These are phyloP conservation scores for Pachyramphus minor DNA, from an alignment of 2,113 vertebrate genomes.

Conservation along the genomic window DNA sequence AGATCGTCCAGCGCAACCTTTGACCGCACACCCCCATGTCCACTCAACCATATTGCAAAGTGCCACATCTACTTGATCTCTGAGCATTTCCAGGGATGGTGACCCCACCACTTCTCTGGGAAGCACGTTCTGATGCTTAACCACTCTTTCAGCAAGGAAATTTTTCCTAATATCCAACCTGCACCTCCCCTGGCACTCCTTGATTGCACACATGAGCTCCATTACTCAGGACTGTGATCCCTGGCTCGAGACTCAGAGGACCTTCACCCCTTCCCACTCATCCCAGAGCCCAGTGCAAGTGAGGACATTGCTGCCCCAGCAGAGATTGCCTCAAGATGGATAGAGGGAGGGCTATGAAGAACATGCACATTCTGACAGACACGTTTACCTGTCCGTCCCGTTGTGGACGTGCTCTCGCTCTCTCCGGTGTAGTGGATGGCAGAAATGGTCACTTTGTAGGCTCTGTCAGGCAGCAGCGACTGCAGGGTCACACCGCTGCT, in stretches of 20 bases:
- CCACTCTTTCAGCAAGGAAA: background rate
- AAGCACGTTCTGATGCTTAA: background rate
- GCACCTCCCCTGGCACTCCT: background rate
- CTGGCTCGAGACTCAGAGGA: accelerated
- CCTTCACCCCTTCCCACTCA: background rate
- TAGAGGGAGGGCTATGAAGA: accelerated
- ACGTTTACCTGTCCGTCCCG: constrained; percentile 79
- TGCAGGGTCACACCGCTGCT: constrained; percentile 74
- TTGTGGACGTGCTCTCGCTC: constrained; percentile 73
- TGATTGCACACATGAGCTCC: background rate
- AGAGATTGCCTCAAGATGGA: accelerated
- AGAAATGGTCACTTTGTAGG: constrained; percentile 82
- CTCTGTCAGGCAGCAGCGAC: constrained; percentile 79
- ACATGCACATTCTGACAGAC: accelerated
- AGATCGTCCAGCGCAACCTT: background rate
- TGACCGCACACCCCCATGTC: accelerated
- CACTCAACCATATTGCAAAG: accelerated
- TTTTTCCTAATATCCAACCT: background rate
- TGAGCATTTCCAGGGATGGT: background rate
- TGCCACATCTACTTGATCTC: accelerated
- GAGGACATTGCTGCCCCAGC: accelerated
- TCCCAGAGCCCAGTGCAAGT: background rate
- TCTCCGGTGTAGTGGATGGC: constrained; percentile 83
- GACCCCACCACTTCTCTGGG: background rate
- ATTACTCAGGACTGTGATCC: accelerated